Conservation (phyloP, 2,113 vertebrate species). For the Sterrhoptilus dennistouni region DNA sequence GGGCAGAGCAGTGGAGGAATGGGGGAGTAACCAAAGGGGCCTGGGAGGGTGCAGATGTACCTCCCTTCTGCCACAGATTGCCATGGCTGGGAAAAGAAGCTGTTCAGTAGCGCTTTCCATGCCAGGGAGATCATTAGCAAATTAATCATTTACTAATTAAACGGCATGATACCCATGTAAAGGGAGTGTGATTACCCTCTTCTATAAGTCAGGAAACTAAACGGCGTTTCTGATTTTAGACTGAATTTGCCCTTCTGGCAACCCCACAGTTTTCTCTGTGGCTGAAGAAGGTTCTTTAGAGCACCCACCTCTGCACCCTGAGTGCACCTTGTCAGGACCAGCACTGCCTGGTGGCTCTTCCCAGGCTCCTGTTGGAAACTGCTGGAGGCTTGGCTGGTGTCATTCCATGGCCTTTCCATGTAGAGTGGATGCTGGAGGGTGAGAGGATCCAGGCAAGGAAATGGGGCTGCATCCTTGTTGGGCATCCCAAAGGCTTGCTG, state of each 20-base stretch:
- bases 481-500: neutral
- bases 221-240: neutral
- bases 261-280: fast-evolving
- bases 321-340: neutral
- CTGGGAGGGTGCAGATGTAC: constrained; percentile 34
- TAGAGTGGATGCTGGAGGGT: neutral
- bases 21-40: neutral
- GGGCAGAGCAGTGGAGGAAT: neutral
- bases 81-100: constrained; percentile 34
- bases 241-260: neutral
- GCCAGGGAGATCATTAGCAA: constrained; percentile 68
- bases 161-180: constrained; percentile 56
- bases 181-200: constrained; percentile 47
- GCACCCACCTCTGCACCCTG: neutral
- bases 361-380: neutral
- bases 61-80: constrained; percentile 43
- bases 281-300: neutral
- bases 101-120: constrained; percentile 36
- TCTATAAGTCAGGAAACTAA: constrained; percentile 15
- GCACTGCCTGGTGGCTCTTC: neutral
- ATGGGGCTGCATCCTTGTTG: no score
- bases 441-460: neutral
- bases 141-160: constrained; percentile 70
- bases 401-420: neutral
- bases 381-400: neutral